Evolutionary conservation across 1,140 invertebrate genomes (phyloP), one percentile per base, ranked within the genome.

Genomic region (Sminthurinus signatus): DNA sequence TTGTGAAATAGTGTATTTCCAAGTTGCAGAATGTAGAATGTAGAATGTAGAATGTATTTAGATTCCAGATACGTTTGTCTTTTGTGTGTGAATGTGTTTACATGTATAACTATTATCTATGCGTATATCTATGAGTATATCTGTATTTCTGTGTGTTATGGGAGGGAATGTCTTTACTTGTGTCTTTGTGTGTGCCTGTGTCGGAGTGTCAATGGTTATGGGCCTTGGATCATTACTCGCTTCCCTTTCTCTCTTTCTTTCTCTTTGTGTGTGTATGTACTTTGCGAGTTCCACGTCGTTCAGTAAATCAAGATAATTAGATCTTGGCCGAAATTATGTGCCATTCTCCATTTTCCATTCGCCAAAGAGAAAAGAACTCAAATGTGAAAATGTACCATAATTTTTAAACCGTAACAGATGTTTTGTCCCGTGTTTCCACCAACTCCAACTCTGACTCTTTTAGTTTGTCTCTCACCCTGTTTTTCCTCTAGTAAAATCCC

Each of bases 241-340:
- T n/a, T n/a, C n/a, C n/a, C n/a, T n/a, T n/a, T n/a, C n/a, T n/a
- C n/a, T n/a, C n/a, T n/a, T n/a, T 39, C 46, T 39, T 51, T 51
- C 51, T 25, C 36, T 25, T 36, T 10, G 36, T 8, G 36, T 8
- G 36, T 39, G 36, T 8, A 39, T 39, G 17, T 10, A 17, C 17
- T 39, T 39, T 39, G 36, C 8, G 44, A 21, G 44, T 32, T 42
- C 19, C 42, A 23, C 36, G 19, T 32, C 51, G 19, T 1, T 15
- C 50, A 54, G 21, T 62, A 62, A 62, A 62, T 62, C 60, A 62
- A 62, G 50, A 55, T 62, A 62, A 62, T 62, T 62, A 62, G 60
- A 62, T 62, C 50, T 62, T 52, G 15, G 46, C 25, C 19, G 46
- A 52, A 61, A 61, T 61, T 50, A 51, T 62, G 60, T 62, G 50